Conservation (phyloP, 2,888 invertebrate genomes). For the Chouioia cunea region DNA sequence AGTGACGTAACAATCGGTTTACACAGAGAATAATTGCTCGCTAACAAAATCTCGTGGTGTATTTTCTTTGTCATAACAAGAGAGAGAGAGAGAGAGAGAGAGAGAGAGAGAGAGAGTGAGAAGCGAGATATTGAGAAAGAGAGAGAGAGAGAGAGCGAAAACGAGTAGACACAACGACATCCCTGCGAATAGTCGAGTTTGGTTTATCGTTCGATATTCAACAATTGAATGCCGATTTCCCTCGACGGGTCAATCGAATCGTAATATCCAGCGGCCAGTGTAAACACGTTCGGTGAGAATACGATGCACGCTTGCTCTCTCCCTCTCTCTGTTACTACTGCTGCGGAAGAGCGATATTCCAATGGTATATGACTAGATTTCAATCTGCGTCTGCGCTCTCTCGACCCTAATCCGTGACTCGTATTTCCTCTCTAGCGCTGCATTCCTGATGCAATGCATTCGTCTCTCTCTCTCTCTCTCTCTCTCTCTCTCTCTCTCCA, state of each 20-base stretch:
- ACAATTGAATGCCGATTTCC: constrained; percentile 65
- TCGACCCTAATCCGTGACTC: constrained; percentile 39
- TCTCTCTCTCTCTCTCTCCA: constrained; percentile 11
- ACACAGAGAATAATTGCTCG: no score
- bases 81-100: not conserved
- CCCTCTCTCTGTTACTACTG: not conserved
- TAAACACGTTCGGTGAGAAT: constrained; percentile 49
- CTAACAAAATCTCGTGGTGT: not conserved
- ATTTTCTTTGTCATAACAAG: not conserved
- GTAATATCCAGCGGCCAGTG: constrained; percentile 56
- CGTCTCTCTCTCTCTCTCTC: constrained; percentile 8
- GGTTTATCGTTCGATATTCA: constrained; percentile 57
- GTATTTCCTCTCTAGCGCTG: constrained; percentile 23
- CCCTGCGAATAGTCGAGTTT: constrained; percentile 40
- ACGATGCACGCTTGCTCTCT: no score
- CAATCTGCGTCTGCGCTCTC: constrained; percentile 50
- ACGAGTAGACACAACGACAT: no score
- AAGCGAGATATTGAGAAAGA: constrained; percentile 35
- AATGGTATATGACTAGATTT: constrained; percentile 53
- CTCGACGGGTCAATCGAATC: constrained; percentile 58
- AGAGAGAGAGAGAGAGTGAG: constrained; percentile 34
- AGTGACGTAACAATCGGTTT: not conserved
- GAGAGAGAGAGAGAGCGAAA: not conserved
- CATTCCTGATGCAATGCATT: constrained; percentile 19
- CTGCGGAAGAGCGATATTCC: constrained; percentile 32